These are phyloP conservation scores for Lampris incognitus DNA, from an alignment of 2,113 vertebrate genomes.

Conservation along the genomic window DNA sequence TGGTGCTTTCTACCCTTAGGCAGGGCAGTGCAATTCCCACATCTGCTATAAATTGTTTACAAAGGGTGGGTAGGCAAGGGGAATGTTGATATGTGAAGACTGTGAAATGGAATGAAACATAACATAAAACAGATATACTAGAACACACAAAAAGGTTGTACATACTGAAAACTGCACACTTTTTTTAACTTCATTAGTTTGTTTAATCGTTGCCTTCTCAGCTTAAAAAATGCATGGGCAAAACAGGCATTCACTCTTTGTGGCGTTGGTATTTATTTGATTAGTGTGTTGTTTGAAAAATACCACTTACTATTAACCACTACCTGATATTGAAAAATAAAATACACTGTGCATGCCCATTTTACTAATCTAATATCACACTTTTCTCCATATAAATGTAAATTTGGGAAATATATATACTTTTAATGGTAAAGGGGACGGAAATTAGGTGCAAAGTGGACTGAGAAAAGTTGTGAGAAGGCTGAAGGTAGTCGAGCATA, in stretches of 20 bases:
- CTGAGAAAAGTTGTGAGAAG: slow-evolving; percentile 26
- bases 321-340: no score
- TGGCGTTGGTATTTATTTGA: background rate
- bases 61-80: no score
- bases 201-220: background rate
- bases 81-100: no score
- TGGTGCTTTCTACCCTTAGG: background rate
- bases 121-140: no score
- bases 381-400: background rate
- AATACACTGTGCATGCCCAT: no score
- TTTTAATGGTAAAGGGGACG: slow-evolving; percentile 19
- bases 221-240: no score
- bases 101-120: no score
- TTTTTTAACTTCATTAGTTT: background rate
- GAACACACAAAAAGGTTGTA: no score
- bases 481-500: slow-evolving; percentile 47
- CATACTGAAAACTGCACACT: no score
- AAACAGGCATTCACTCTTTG: background rate
- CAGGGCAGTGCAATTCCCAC: background rate
- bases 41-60: background rate
- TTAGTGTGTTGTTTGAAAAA: background rate
- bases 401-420: no score
- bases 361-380: no score
- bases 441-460: slow-evolving; percentile 16
- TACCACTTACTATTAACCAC: no score